phyloP scores from a whole-genome alignment of 1,140 invertebrate species.

The Drosophila ironensis region DNA sequence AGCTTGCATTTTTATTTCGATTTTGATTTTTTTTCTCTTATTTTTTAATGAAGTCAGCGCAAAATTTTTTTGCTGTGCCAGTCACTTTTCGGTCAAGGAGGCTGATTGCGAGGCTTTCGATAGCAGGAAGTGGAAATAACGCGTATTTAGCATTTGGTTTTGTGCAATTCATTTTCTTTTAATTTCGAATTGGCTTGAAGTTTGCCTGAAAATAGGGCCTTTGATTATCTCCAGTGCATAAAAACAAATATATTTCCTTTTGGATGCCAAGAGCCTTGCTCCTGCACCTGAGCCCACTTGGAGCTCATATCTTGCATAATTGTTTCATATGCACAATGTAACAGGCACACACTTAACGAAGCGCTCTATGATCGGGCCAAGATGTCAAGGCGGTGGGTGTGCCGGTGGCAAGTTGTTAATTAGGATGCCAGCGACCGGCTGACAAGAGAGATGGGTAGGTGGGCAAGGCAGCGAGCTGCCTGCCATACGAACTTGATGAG shows the following conservation, averaged over 20 bases:
- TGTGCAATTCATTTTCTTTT: constrained; percentile 56
- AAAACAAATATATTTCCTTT: not conserved
- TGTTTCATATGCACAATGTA: constrained; percentile 62
- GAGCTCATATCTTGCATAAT: constrained; percentile 62
- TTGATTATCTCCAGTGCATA: not conserved
- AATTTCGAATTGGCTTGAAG: constrained; percentile 47
- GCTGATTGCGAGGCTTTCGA: constrained; percentile 3
- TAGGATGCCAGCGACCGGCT: constrained; percentile 41
- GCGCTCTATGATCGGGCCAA: constrained; percentile 29
- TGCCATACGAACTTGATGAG: constrained; percentile 21
- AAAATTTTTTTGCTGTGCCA: constrained; percentile 61
- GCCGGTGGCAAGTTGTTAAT: constrained; percentile 38
- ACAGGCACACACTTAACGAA: constrained; percentile 63
- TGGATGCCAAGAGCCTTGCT: not conserved
- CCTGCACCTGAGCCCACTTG: not conserved
- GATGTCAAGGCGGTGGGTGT: constrained; percentile 1
- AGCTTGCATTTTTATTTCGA: constrained; percentile 55
- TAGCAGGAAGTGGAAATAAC: constrained; percentile 2
- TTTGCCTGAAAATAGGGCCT: constrained; percentile 19
- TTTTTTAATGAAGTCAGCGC: constrained; percentile 71
- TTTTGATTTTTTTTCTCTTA: constrained; percentile 14
- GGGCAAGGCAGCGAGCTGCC: constrained; percentile 4
- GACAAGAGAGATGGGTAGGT: not conserved
- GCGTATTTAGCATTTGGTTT: constrained; percentile 32
- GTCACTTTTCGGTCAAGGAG: constrained; percentile 25